These are phyloP conservation scores for Dryobotodes eremita DNA, from an alignment of 2,888 invertebrate species.

Conservation along the genomic window DNA sequence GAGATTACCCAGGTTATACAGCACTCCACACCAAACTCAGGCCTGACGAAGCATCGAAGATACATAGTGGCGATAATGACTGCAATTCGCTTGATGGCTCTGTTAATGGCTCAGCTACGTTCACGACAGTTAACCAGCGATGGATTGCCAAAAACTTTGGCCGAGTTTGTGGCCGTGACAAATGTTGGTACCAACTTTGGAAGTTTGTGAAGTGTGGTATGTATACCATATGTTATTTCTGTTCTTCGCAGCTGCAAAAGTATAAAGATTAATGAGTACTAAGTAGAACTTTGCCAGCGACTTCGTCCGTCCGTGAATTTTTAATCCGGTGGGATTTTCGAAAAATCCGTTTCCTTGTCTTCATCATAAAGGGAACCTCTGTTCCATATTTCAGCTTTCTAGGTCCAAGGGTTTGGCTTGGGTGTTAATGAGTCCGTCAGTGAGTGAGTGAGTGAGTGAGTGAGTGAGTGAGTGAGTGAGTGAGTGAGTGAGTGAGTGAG, in stretches of 20 bases:
- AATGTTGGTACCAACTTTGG: constrained; percentile 54
- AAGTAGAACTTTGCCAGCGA: neutral
- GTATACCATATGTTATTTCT: constrained; percentile 20
- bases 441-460: neutral
- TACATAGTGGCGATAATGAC: constrained; percentile 64
- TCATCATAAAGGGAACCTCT: neutral
- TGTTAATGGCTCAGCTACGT: constrained; percentile 56
- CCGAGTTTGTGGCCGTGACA: constrained; percentile 37
- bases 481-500: too few relatives aligned
- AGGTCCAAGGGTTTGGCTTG: neutral
- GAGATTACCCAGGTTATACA: constrained; percentile 5
- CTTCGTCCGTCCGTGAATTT: neutral
- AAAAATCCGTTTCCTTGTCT: neutral
- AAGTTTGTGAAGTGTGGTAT: constrained; percentile 9
- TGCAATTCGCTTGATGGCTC: constrained; percentile 58
- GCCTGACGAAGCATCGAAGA: constrained; percentile 58
- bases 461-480: too few relatives aligned
- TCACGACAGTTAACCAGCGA: constrained; percentile 55
- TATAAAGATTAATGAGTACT: neutral
- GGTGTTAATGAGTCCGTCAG: neutral
- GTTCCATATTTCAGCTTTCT: neutral
- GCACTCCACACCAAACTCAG: constrained; percentile 45
- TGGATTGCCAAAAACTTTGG: constrained; percentile 63
- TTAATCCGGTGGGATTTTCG: too few relatives aligned
- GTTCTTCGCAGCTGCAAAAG: neutral